These are phyloP conservation scores for Xenotilapia leptura DNA, from an alignment of 2,113 vertebrate genomes.

Conservation along the genomic window DNA sequence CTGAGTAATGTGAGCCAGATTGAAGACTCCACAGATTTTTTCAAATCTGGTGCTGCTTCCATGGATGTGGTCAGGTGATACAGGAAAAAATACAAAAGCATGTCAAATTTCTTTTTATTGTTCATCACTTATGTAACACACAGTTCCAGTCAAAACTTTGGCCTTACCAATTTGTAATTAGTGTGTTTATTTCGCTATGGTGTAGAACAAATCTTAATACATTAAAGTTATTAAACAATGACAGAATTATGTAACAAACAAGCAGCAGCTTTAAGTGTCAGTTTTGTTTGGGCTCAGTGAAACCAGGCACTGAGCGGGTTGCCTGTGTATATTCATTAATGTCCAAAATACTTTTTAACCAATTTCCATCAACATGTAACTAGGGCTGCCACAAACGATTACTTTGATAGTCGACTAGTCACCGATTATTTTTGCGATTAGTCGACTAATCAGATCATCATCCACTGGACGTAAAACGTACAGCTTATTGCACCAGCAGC, in stretches of 20 bases:
- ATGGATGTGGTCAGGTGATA: slow-evolving; percentile 85
- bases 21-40: slow-evolving; percentile 83
- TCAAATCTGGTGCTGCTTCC: slow-evolving; percentile 83
- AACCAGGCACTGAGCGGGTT: background rate
- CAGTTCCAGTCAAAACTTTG: background rate
- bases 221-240: background rate
- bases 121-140: background rate
- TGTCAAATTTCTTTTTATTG: background rate
- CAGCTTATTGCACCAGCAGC: too few species aligned
- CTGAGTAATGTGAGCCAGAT: slow-evolving; percentile 71
- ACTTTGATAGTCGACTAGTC: too few species aligned
- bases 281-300: background rate
- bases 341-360: background rate
- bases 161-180: background rate
- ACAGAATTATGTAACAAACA: background rate
- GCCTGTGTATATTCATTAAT: background rate
- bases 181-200: background rate
- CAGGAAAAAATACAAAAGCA: background rate
- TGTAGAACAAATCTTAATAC: background rate
- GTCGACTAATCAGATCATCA: too few species aligned
- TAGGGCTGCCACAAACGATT: too few species aligned
- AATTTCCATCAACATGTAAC: background rate
- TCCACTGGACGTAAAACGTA: too few species aligned
- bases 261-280: background rate
- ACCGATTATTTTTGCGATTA: too few species aligned